A percentile compares a stretch with the other conserved stretches of the same genome.
These are phyloP conservation scores for Channa argus DNA, from an alignment of 2,113 vertebrate genomes.

Conservation along the genomic window DNA sequence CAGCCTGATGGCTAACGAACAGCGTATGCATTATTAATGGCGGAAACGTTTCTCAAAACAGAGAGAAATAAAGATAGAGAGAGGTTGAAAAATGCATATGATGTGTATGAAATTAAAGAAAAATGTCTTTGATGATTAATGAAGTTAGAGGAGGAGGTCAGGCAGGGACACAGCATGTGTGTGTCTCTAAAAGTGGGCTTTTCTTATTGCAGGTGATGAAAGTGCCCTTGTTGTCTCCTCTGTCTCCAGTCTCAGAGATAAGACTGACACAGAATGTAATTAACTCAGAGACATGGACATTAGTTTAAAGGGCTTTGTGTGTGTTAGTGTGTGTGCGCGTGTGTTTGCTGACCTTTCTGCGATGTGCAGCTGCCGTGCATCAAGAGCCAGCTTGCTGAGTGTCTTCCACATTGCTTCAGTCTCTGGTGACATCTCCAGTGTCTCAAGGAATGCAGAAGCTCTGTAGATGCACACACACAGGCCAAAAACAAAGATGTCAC, in stretches of 20 bases:
- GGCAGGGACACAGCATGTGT: slow-evolving; percentile 31
- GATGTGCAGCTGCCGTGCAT: slow-evolving; percentile 91
- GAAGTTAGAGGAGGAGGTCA: slow-evolving; percentile 37
- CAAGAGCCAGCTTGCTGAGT: slow-evolving; percentile 90
- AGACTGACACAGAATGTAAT: slow-evolving; percentile 53
- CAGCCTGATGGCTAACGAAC: slow-evolving; percentile 59
- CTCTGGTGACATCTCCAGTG: slow-evolving; percentile 92
- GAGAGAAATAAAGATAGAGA: slow-evolving; percentile 48
- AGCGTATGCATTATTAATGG: slow-evolving; percentile 74
- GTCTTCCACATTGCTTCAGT: slow-evolving; percentile 98
- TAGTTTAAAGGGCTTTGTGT: slow-evolving; percentile 37
- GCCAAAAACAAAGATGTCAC: not conserved
- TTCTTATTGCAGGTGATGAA: slow-evolving; percentile 32
- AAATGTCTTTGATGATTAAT: slow-evolving; percentile 58
- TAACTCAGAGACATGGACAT: slow-evolving; percentile 19
- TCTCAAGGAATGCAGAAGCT: slow-evolving; percentile 92
- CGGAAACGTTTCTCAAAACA: slow-evolving; percentile 52
- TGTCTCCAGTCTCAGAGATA: slow-evolving; percentile 36
- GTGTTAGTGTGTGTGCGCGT: slow-evolving; percentile 14
- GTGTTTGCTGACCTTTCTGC: slow-evolving; percentile 88
- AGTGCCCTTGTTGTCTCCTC: slow-evolving; percentile 27
- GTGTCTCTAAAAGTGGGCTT: slow-evolving; percentile 20
- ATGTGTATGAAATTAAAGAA: slow-evolving; percentile 34
- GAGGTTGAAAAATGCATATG: slow-evolving; percentile 21
- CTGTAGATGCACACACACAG: slow-evolving; percentile 72